Percentiles rank a stretch among this genome's conserved stretches.
phyloP scores from a whole-genome alignment of 2,113 vertebrate genomes.

The Larimichthys polyactis region DNA sequence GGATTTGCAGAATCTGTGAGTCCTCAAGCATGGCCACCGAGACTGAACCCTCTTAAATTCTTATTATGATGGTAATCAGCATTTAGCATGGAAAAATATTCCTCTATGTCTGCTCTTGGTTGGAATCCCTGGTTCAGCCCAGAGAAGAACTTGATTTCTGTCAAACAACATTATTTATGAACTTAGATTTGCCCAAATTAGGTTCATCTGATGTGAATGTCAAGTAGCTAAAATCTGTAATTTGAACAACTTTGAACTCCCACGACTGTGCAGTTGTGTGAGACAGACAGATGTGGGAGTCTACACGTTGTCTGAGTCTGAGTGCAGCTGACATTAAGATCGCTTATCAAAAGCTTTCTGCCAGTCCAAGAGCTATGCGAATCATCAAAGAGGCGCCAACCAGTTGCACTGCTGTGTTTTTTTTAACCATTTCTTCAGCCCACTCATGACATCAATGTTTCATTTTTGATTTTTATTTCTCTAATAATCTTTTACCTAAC shows the following conservation, averaged over 20 bases:
- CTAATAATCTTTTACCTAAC: conserved; percentile 17
- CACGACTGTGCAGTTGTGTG: conserved; percentile 17
- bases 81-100: conserved; percentile 25
- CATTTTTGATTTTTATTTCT: conserved; percentile 24
- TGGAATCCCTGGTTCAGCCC: neutral
- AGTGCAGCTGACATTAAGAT: conserved; percentile 54
- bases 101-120: neutral
- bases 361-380: conserved; percentile 44
- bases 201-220: conserved; percentile 53
- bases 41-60: neutral
- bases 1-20: conserved; percentile 8
- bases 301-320: conserved; percentile 37
- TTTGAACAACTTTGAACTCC: conserved; percentile 64
- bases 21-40: neutral
- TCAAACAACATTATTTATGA: conserved; percentile 42
- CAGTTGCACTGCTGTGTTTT: conserved; percentile 11
- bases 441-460: conserved; percentile 38
- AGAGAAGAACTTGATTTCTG: conserved; percentile 5
- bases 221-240: conserved; percentile 45
- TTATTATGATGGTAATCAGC: conserved; percentile 4
- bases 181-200: conserved; percentile 38
- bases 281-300: conserved; percentile 55
- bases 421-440: conserved; percentile 8
- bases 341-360: conserved; percentile 62
- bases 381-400: conserved; percentile 53